These are phyloP conservation scores for Calephelis nemesis DNA, from an alignment of 1,140 invertebrate genomes.

Conservation along the genomic window DNA sequence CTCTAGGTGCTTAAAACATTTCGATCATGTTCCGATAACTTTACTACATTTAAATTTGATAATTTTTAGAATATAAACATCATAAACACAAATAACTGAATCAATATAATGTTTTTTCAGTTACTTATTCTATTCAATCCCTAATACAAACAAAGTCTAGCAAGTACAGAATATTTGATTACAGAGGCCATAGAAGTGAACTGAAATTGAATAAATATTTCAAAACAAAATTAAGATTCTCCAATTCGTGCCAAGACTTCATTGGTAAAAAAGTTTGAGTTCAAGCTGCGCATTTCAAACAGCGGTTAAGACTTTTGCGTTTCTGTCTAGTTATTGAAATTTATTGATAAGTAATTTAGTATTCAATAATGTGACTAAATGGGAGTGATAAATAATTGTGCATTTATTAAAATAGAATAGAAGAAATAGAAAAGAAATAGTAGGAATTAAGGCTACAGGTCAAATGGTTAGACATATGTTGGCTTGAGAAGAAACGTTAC, in stretches of 20 bases:
- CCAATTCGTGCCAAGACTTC: constrained; percentile 8
- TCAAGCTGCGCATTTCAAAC: background rate
- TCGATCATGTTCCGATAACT: too few relatives aligned
- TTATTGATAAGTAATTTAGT: too few relatives aligned
- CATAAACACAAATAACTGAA: background rate
- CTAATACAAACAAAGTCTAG: background rate
- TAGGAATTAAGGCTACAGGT: too few relatives aligned
- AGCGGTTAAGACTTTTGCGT: background rate
- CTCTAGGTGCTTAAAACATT: too few relatives aligned
- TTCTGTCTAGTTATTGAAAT: too few relatives aligned
- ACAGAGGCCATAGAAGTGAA: constrained; percentile 4
- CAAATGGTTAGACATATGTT: too few relatives aligned
- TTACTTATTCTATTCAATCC: background rate
- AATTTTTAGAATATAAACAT: background rate
- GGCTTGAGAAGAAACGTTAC: too few relatives aligned
- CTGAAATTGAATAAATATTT: constrained; percentile 18
- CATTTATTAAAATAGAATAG: too few relatives aligned
- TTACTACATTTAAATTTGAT: too few relatives aligned
- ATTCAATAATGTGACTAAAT: too few relatives aligned
- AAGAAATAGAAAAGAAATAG: too few relatives aligned
- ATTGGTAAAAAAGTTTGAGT: constrained; percentile 1
- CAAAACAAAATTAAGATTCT: constrained; percentile 8
- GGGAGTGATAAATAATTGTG: too few relatives aligned
- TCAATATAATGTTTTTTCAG: background rate
- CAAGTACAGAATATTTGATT: background rate